Evolutionary conservation across 2,113 vertebrate genomes (phyloP), one percentile per base, ranked within the genome.

Genomic region (Oryzias celebensis): DNA sequence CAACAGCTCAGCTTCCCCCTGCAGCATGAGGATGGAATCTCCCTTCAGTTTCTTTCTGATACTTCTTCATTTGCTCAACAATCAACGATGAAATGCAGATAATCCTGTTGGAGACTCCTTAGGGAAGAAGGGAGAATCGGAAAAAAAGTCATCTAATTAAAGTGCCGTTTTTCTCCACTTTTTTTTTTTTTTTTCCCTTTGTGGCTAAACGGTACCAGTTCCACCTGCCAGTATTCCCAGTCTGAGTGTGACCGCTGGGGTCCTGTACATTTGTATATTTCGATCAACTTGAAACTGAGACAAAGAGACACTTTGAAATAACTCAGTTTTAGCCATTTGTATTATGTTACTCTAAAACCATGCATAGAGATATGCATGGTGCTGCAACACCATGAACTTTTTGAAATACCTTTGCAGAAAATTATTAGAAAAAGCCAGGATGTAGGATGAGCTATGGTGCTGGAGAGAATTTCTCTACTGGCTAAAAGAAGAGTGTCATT

Each of bases 241-340:
- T 77, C 57, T 18, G 59, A 67, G 54, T 55, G 50, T 41, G 63
- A 65, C 68, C 74, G 65, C 55, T 48, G 47, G n/a, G 20, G n/a
- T 7, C 77, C 71, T 88, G 81, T 89, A 87, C 83, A 86, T 88
- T 88, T 48, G 52, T 46, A 74, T 42, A 75, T 66, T 70, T 61
- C 50, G 78, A 65, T 68, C 46, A 43, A 85, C 75, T 55, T 47
- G 62, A 81, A 74, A 62, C 51, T n/a, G 65, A 74, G 72, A 73
- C 57, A 78, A 66, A 76, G 54, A 78, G 56, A 64, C 31, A 59
- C 78, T 77, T 78, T 77, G 82, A 75, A 85, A 73, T 68, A 66
- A 77, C 58, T 63, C 55, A 54, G 68, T 58, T 71, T 70, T 57
- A 64, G 69, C 71, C 70, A 65, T 68, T 52, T 47, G 66, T 80